phyloP scores from a whole-genome alignment of 2,888 invertebrate genomes.

The Limnephilus lunatus region DNA sequence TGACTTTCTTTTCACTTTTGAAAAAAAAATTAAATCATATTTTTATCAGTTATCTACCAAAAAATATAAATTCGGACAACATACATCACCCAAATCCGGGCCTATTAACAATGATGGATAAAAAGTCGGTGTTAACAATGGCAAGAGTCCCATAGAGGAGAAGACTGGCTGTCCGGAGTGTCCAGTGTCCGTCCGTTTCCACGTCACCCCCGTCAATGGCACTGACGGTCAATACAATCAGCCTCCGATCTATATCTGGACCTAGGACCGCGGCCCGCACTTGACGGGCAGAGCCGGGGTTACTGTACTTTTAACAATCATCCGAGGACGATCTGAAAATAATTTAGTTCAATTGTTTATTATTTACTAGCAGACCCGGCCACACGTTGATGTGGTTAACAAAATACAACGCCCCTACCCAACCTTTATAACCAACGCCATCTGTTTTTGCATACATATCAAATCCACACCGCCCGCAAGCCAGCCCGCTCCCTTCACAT shows the following conservation, averaged over 20 bases:
- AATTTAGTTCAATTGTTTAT: too few species aligned
- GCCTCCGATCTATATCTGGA: conserved; percentile 59
- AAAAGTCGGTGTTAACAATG: conserved; percentile 51
- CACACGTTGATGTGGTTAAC: too few species aligned
- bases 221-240: conserved; percentile 60
- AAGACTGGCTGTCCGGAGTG: conserved; percentile 55
- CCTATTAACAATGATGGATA: conserved; percentile 8
- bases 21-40: too few species aligned
- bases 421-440: too few species aligned
- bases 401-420: too few species aligned
- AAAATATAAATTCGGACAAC: not conserved
- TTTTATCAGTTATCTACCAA: not conserved
- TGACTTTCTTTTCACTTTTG: too few species aligned
- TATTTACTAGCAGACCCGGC: too few species aligned
- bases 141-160: conserved; percentile 37
- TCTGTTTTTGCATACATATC: too few species aligned
- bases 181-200: conserved; percentile 28
- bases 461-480: too few species aligned
- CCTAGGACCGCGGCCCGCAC: conserved; percentile 16
- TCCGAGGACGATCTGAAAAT: too few species aligned
- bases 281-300: not conserved
- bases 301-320: not conserved
- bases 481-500: too few species aligned
- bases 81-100: not conserved
- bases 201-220: conserved; percentile 54